Percentiles rank a stretch among this genome's conserved stretches.
These are phyloP conservation scores for Serripes groenlandicus DNA, from an alignment of 2,888 invertebrate genomes.

Conservation along the genomic window DNA sequence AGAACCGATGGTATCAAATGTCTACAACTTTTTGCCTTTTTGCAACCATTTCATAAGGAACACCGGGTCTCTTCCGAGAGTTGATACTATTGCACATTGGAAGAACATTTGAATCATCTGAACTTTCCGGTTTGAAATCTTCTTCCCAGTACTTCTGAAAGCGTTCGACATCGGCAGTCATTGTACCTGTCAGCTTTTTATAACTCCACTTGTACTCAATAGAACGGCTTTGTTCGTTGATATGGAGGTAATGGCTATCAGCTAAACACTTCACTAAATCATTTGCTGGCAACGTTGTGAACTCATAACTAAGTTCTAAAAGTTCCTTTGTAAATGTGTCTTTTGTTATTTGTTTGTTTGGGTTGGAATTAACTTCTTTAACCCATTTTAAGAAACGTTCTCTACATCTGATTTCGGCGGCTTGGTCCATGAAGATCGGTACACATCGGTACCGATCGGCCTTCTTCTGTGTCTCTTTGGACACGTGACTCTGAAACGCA, in stretches of 20 bases:
- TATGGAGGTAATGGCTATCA: conserved; percentile 24
- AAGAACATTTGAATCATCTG: background rate
- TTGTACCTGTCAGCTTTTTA: background rate
- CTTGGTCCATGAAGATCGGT: conserved; percentile 21
- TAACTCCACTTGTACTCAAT: conserved; percentile 20
- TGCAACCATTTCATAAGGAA: background rate
- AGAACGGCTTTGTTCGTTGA: conserved; percentile 7
- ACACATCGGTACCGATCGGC: conserved; percentile 20
- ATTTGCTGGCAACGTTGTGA: conserved; percentile 18
- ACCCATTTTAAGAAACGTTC: conserved; percentile 1
- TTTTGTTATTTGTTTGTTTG: background rate
- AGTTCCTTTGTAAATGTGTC: conserved; percentile 23
- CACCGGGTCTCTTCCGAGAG: conserved; percentile 1
- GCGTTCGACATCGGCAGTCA: background rate
- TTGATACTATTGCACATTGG: background rate
- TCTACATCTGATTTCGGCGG: conserved; percentile 30
- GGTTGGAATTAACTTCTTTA: background rate
- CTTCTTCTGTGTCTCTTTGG: conserved; percentile 4
- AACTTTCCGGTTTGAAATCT: conserved; percentile 7
- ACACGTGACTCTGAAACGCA: conserved; percentile 28
- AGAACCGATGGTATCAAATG: too few relatives aligned
- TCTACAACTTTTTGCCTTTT: conserved; percentile 26
- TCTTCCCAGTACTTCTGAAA: conserved; percentile 5
- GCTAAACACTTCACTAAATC: conserved; percentile 8
- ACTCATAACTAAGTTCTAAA: conserved; percentile 26